A percentile compares a stretch with the other conserved stretches of the same genome.
Conservation (phyloP, 2,888 invertebrate genomes). For the Eledona agricola region DNA sequence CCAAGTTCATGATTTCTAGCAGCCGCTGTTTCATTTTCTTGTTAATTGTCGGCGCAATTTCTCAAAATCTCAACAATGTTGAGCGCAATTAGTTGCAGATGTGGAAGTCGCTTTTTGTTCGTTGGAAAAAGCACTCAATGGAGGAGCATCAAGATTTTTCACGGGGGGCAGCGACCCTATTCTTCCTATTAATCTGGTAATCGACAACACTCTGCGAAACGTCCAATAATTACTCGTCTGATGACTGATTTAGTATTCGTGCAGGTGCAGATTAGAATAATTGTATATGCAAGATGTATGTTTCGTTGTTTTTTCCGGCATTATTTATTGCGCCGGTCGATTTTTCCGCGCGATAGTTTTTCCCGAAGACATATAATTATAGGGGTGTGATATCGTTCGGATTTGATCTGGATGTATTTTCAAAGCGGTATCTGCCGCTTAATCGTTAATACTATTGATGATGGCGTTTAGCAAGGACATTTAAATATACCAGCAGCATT, state of each 20-base stretch:
- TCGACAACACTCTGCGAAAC: constrained; percentile 4
- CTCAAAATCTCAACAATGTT: too few relatives aligned
- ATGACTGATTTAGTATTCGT: constrained; percentile 27
- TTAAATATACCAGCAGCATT: constrained; percentile 37
- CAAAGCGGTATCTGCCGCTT: constrained; percentile 24
- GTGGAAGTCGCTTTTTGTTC: too few relatives aligned
- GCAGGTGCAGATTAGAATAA: constrained; percentile 37
- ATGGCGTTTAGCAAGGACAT: constrained; percentile 35
- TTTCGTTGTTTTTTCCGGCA: constrained; percentile 8
- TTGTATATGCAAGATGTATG: constrained; percentile 27
- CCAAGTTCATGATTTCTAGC: too few relatives aligned
- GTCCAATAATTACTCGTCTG: constrained; percentile 24
- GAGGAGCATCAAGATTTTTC: too few relatives aligned
- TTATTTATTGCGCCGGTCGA: constrained; percentile 12
- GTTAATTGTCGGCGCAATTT: too few relatives aligned
- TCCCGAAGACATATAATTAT: constrained; percentile 25
- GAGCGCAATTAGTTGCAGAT: too few relatives aligned
- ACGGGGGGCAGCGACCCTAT: constrained; percentile 5
- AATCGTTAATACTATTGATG: constrained; percentile 26
- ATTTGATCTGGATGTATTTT: constrained; percentile 26
- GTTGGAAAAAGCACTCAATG: too few relatives aligned
- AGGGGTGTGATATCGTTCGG: constrained; percentile 15
- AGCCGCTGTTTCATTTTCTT: too few relatives aligned
- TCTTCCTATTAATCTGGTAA: constrained; percentile 20
- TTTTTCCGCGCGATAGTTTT: constrained; percentile 7